These are phyloP conservation scores for Himalopsyche kuldschensis DNA, from an alignment of 2,888 invertebrate species.

Conservation along the genomic window DNA sequence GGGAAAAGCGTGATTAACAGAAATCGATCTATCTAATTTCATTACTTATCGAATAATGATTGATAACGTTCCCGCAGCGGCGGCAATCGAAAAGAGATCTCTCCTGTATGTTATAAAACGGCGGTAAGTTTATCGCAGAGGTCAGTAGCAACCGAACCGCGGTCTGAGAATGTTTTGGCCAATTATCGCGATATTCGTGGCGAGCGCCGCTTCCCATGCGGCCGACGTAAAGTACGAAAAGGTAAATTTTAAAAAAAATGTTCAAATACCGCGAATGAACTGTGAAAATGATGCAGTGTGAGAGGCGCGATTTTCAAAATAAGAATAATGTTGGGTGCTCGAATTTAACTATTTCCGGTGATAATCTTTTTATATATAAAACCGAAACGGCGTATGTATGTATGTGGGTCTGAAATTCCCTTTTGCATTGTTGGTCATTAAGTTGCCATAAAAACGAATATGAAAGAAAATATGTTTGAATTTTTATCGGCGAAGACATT, in stretches of 20 bases:
- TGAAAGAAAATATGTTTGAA: too few species aligned
- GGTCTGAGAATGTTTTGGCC: constrained; percentile 13
- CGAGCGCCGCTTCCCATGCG: constrained; percentile 5
- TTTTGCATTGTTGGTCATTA: too few species aligned
- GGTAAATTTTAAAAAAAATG: constrained; percentile 1
- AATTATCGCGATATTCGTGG: constrained; percentile 2
- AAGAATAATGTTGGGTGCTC: too few species aligned
- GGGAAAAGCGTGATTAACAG: background rate
- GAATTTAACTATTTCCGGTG: too few species aligned
- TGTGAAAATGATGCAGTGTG: too few species aligned
- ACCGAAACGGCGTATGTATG: too few species aligned
- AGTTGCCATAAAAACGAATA: too few species aligned
- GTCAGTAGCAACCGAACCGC: constrained; percentile 6
- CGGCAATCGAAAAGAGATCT: background rate
- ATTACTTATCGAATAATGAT: background rate
- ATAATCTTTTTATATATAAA: too few species aligned
- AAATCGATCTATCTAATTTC: background rate
- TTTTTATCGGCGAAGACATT: too few species aligned
- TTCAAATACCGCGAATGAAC: too few species aligned
- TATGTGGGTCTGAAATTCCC: too few species aligned
- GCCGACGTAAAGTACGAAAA: constrained; percentile 21
- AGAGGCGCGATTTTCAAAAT: too few species aligned
- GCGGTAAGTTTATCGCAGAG: constrained; percentile 3
- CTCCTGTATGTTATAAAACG: constrained; percentile 13
- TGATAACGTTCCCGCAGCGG: background rate